Percentiles rank a stretch among this genome's conserved stretches.
Conservation (phyloP, 2,113 vertebrate genomes). For the Thunnus thynnus region DNA sequence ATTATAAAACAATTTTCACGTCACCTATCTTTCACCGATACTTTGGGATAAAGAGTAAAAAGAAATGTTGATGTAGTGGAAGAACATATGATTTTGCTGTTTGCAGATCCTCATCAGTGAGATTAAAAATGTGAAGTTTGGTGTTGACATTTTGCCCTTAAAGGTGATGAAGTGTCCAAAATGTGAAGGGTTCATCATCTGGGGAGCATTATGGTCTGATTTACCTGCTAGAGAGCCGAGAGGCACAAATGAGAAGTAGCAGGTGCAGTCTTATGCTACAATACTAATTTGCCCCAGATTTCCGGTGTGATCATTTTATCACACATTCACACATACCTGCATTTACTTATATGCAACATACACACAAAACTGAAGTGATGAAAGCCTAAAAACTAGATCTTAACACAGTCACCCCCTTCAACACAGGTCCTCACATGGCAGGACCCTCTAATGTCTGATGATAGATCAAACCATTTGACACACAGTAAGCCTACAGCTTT, state of each 20-base stretch:
- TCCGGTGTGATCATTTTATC: too few relatives aligned
- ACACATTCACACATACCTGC: too few relatives aligned
- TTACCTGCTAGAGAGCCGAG: neutral
- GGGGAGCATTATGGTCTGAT: constrained; percentile 9
- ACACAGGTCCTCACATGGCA: neutral
- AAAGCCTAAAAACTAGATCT: neutral
- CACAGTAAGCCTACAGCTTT: neutral
- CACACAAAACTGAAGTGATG: neutral
- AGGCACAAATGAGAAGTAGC: neutral
- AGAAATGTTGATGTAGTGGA: too few relatives aligned
- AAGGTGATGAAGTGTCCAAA: neutral
- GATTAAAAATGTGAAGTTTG: too few relatives aligned
- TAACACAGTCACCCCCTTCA: neutral
- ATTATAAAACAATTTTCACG: neutral
- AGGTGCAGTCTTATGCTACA: too few relatives aligned
- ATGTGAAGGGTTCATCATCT: constrained; percentile 5
- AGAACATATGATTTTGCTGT: too few relatives aligned
- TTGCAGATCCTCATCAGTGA: too few relatives aligned
- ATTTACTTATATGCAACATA: neutral
- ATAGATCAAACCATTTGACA: neutral
- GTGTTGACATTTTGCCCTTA: neutral
- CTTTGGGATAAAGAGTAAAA: too few relatives aligned
- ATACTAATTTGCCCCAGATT: too few relatives aligned
- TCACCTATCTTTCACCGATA: neutral
- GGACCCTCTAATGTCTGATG: neutral